phyloP scores from a whole-genome alignment of 2,797 vertebrate species.

The Echiichthys vipera region DNA sequence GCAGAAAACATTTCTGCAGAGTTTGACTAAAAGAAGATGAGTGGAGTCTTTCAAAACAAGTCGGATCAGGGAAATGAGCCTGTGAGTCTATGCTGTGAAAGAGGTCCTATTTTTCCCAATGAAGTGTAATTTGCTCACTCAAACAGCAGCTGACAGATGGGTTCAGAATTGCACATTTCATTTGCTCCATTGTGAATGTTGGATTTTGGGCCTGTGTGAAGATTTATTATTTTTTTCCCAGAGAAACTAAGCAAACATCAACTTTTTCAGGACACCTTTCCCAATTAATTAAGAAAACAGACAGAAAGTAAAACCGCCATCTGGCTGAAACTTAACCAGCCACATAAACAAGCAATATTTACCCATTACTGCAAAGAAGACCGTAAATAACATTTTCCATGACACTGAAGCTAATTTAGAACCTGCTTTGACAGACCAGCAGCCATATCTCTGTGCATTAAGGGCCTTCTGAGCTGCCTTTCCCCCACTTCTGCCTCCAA shows the following conservation, averaged over 20 bases:
- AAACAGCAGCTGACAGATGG: conserved; percentile 67
- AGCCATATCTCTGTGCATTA: conserved; percentile 25
- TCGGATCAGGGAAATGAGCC: conserved; percentile 26
- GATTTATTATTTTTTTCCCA: neutral
- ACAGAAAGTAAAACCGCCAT: conserved; percentile 54
- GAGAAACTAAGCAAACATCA: conserved; percentile 20
- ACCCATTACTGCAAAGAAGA: conserved; percentile 42
- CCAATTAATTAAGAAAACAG: conserved; percentile 51
- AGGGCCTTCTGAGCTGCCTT: conserved; percentile 46
- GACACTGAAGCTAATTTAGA: conserved; percentile 73
- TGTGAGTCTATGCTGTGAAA: conserved; percentile 7
- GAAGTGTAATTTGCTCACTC: conserved; percentile 31
- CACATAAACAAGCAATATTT: conserved; percentile 72
- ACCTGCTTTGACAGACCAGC: conserved; percentile 67
- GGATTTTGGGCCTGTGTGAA: conserved; percentile 1
- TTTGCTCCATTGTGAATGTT: conserved; percentile 5
- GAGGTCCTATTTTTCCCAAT: neutral
- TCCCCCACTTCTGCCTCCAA: conserved; percentile 64
- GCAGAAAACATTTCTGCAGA: conserved; percentile 23
- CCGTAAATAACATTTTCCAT: conserved; percentile 41
- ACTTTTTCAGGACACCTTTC: conserved; percentile 30
- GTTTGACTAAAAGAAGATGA: conserved; percentile 33
- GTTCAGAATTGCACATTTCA: conserved; percentile 13
- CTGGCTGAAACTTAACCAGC: conserved; percentile 64
- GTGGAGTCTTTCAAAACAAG: neutral